Evolutionary conservation across 1,140 invertebrate genomes (phyloP), one percentile per base, ranked within the genome.

Genomic region (Ditylenchus dipsaci): DNA sequence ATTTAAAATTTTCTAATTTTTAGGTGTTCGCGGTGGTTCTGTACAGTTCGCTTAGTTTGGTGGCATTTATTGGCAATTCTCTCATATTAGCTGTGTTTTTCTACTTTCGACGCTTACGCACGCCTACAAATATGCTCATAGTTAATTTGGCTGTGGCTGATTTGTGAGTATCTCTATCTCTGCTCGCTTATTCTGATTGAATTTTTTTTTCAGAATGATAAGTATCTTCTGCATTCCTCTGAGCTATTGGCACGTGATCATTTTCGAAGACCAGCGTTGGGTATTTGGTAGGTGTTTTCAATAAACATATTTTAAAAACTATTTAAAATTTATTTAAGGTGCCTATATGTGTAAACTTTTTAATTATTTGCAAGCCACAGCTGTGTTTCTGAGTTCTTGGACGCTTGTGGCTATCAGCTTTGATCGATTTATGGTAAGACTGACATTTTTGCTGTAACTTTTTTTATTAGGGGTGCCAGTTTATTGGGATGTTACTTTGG

Each of bases 231-330:
- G 79, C 65, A 82, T 81, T 67, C 79, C 79, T 13, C 69, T 81
- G 42, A 76, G 72, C 57, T 81, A 81, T 63, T 81, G 79, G 79
- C 79, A 79, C 59, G 77, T 83, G n/a, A 63, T 81, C 9, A 81
- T 81, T 45, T 81, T 83, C 64, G 76, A 81, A 59, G 81, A 81
- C 65, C 79, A 81, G 63, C 78, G 79, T 17, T 81, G 79, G 79
- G 64, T 83, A 11, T 83, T 81, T 61, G 79, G 79, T 38, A 38
- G 11, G 33, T 38, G 33, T 38, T 38, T 38, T 3, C 33, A 3
- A 38, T 11, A 5, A 11, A 38, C 33, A n/a, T n/a, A n/a, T n/a
- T n/a, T n/a, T n/a, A n/a, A n/a, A n/a, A n/a, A n/a, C n/a, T n/a
- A n/a, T n/a, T n/a, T 38, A 38, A 38, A 38, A 38, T 38, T 5